Conservation (phyloP, 2,888 invertebrate species). For the Eupithecia centaureata region DNA sequence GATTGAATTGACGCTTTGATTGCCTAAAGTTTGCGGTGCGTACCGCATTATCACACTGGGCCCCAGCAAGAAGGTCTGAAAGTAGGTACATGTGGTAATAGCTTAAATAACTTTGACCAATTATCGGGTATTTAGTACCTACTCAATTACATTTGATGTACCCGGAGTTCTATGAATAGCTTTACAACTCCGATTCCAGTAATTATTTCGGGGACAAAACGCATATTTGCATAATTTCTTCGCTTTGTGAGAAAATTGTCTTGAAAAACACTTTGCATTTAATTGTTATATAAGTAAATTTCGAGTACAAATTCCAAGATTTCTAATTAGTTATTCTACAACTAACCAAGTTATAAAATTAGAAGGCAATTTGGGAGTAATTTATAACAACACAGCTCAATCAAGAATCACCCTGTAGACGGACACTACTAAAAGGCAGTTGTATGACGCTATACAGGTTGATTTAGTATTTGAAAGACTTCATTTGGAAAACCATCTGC, state of each 20-base stretch:
- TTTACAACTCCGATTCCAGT: neutral
- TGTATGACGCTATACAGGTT: slow-evolving; percentile 34
- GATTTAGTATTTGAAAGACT: slow-evolving; percentile 35
- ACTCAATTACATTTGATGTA: no score
- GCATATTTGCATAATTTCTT: neutral
- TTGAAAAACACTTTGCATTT: neutral
- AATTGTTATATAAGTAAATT: neutral
- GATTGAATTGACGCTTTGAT: neutral
- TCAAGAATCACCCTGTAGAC: slow-evolving; percentile 52
- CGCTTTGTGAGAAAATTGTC: neutral
- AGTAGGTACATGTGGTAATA: no score
- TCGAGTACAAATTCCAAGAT: neutral
- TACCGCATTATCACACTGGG: no score
- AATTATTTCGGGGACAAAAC: neutral
- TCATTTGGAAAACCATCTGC: slow-evolving; percentile 31
- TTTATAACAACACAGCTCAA: neutral
- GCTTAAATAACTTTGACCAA: neutral
- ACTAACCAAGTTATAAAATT: no score
- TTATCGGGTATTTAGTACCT: neutral
- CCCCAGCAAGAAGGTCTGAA: no score
- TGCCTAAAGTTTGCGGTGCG: neutral
- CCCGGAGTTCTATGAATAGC: neutral
- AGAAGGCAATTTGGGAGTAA: no score
- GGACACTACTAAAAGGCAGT: slow-evolving; percentile 48
- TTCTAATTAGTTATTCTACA: no score